A percentile compares a stretch with the other conserved stretches of the same genome.
phyloP scores from a whole-genome alignment of 2,888 invertebrate species.

The Drosophila hamatofila region DNA sequence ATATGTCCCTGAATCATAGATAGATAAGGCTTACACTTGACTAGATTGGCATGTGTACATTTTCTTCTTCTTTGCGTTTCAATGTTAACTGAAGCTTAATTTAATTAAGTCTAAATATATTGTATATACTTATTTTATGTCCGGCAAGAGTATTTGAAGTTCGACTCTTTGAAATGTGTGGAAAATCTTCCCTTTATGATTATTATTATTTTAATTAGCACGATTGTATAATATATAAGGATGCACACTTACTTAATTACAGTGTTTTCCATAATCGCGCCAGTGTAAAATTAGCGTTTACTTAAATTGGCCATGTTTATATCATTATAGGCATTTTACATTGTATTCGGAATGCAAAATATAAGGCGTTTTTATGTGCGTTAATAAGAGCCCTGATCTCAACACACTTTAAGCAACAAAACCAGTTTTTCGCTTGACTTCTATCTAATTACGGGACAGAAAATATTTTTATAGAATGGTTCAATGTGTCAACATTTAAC shows the following conservation, averaged over 20 bases:
- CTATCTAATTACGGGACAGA: constrained; percentile 20
- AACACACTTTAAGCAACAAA: constrained; percentile 5
- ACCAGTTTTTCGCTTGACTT: neutral
- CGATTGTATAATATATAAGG: neutral
- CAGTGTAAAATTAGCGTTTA: constrained; percentile 1
- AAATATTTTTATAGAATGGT: constrained; percentile 3
- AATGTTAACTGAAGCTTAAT: neutral
- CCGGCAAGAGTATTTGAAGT: neutral
- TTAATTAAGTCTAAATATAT: neutral
- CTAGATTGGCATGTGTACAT: neutral
- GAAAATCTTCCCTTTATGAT: neutral
- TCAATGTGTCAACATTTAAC: constrained; percentile 15
- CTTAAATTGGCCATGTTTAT: constrained; percentile 11
- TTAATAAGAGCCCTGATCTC: constrained; percentile 12
- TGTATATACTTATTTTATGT: neutral
- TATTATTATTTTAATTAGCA: constrained; percentile 4
- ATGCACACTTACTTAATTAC: constrained; percentile 2
- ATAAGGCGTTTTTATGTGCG: constrained; percentile 5
- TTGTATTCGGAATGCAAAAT: constrained; percentile 7
- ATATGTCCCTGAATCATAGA: neutral
- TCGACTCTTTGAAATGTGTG: neutral
- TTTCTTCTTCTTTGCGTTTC: neutral
- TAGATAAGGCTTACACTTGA: neutral
- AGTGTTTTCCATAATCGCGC: constrained; percentile 3
- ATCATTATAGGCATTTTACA: constrained; percentile 20